These are phyloP conservation scores for Falco punctatus DNA, from an alignment of 2,113 vertebrate genomes.

Conservation along the genomic window DNA sequence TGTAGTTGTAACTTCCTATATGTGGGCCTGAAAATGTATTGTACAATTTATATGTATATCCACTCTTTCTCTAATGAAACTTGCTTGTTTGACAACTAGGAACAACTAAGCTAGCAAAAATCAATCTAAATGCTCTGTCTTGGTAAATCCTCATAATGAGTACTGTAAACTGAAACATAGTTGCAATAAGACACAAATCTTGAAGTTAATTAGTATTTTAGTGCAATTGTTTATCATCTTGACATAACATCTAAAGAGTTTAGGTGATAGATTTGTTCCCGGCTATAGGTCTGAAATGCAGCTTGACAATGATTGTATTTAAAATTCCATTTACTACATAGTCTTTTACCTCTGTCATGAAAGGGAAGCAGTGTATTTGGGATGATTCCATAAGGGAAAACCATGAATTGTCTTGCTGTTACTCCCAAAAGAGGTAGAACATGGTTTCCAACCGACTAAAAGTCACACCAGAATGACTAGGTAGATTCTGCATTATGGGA, in stretches of 20 bases:
- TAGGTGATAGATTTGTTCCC: not conserved
- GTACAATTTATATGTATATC: not conserved
- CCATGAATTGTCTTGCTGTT: not conserved
- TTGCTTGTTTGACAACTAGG: not conserved
- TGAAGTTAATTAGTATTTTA: constrained; percentile 38
- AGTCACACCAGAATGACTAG: not conserved
- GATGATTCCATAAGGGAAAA: not conserved
- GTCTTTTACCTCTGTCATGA: not conserved
- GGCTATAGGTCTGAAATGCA: not conserved
- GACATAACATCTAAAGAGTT: not conserved
- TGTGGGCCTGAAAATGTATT: not conserved
- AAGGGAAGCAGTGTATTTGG: not conserved
- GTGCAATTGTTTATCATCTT: not conserved
- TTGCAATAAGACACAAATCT: constrained; percentile 21
- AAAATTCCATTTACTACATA: not conserved
- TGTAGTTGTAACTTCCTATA: not conserved
- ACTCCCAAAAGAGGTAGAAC: not conserved
- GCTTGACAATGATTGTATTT: not conserved
- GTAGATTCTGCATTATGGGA: not conserved
- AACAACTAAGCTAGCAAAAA: not conserved
- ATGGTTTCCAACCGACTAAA: not conserved
- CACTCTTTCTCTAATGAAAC: not conserved
- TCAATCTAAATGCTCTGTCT: not conserved
- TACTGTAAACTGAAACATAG: not conserved
- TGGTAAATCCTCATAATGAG: constrained; percentile 9